Percentiles rank a stretch among this genome's conserved stretches.
phyloP scores from a whole-genome alignment of 1,140 invertebrate genomes.

The Cardiocondyla obscurior region DNA sequence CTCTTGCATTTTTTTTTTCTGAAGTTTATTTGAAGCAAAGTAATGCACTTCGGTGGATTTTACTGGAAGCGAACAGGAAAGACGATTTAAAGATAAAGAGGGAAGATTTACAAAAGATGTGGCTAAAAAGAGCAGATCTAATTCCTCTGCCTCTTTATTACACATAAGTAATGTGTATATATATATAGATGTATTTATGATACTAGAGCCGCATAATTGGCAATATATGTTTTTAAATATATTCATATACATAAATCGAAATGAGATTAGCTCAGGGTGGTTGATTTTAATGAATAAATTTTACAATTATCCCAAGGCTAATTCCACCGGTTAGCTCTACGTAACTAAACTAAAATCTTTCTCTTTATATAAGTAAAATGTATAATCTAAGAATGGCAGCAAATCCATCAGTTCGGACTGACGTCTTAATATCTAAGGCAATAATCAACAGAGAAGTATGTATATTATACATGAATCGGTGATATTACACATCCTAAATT shows the following conservation, averaged over 20 bases:
- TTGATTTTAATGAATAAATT: neutral
- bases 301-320: neutral
- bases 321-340: neutral
- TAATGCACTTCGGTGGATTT: neutral
- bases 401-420: constrained; percentile 6
- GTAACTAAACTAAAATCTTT: constrained; percentile 1
- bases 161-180: neutral
- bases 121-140: constrained; percentile 4
- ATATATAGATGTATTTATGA: neutral
- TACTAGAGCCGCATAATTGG: constrained; percentile 6
- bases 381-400: constrained; percentile 37
- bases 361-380: neutral
- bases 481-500: neutral
- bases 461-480: neutral
- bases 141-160: neutral
- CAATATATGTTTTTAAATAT: neutral
- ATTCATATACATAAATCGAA: neutral
- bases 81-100: neutral
- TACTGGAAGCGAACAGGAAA: neutral
- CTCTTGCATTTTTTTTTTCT: neutral
- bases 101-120: neutral
- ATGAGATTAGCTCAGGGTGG: neutral
- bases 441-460: neutral
- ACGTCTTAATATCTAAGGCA: neutral
- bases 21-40: neutral